Conservation (phyloP, 2,888 invertebrate genomes). For the Schizaphis graminum region DNA sequence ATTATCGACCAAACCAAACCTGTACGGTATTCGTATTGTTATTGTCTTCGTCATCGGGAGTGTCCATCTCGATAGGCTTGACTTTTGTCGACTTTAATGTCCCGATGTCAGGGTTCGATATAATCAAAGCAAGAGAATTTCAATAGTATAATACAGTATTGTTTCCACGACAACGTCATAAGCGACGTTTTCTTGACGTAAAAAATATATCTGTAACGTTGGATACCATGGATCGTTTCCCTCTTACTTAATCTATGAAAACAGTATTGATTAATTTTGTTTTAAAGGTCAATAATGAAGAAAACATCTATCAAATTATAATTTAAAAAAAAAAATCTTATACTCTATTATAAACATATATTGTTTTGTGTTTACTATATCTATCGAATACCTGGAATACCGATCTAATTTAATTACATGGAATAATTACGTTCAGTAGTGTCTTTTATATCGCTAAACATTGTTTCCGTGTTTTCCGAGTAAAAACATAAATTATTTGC, state of each 20-base stretch:
- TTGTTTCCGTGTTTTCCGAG: not conserved
- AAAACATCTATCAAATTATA: not conserved
- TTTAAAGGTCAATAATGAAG: not conserved
- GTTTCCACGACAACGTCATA: not conserved
- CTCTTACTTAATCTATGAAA: not conserved
- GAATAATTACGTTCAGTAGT: not conserved
- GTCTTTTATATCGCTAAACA: not conserved
- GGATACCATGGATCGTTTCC: not conserved
- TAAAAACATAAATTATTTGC: not conserved
- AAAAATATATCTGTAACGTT: not conserved
- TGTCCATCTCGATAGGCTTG: not conserved
- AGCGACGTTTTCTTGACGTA: not conserved
- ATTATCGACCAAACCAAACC: not conserved
- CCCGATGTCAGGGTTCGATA: not conserved
- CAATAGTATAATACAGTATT: not conserved
- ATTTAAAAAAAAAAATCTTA: not conserved
- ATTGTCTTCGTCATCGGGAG: not conserved
- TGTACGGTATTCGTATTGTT: not conserved
- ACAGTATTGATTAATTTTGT: not conserved
- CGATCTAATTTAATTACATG: not conserved
- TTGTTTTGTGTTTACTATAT: not conserved
- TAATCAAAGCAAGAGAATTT: not conserved
- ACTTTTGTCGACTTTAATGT: not conserved
- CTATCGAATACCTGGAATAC: not conserved
- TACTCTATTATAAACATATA: slow-evolving; percentile 39